A percentile compares a stretch with the other conserved stretches of the same genome.
phyloP scores from a whole-genome alignment of 2,797 vertebrate genomes.

The Squalus acanthias region DNA sequence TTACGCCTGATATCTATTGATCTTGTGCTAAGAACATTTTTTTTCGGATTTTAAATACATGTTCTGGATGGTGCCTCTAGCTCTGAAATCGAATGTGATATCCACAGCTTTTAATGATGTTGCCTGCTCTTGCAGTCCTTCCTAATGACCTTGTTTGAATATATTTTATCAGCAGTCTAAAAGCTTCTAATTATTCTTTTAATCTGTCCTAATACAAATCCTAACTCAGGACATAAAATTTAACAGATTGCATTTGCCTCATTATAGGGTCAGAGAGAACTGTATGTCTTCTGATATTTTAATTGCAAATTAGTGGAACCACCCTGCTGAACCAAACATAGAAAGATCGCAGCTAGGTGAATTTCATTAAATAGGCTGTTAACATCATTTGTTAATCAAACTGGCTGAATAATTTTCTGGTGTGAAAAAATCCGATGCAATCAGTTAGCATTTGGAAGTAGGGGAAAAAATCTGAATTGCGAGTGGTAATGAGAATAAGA shows the following conservation, averaged over 20 bases:
- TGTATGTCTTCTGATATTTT: not conserved
- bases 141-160: not conserved
- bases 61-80: not conserved
- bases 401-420: not conserved
- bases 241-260: not conserved
- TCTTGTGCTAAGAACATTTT: not conserved
- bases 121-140: not conserved
- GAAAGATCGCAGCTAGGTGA: not conserved
- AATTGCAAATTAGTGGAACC: slow-evolving; percentile 1
- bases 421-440: not conserved
- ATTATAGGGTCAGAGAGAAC: not conserved
- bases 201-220: slow-evolving; percentile 1
- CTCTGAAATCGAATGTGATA: not conserved
- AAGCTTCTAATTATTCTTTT: not conserved
- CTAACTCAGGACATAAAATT: not conserved
- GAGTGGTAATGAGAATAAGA: not conserved
- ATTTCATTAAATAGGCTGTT: not conserved
- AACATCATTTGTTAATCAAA: not conserved
- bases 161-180: not conserved
- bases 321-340: not conserved
- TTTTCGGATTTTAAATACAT: not conserved
- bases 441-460: not conserved
- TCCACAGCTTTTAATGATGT: not conserved
- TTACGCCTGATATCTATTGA: not conserved
- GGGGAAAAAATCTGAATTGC: not conserved